Percentiles rank a stretch among this genome's conserved stretches.
These are phyloP conservation scores for Sorex fumeus DNA, from an alignment of 2,113 vertebrate genomes.

Conservation along the genomic window DNA sequence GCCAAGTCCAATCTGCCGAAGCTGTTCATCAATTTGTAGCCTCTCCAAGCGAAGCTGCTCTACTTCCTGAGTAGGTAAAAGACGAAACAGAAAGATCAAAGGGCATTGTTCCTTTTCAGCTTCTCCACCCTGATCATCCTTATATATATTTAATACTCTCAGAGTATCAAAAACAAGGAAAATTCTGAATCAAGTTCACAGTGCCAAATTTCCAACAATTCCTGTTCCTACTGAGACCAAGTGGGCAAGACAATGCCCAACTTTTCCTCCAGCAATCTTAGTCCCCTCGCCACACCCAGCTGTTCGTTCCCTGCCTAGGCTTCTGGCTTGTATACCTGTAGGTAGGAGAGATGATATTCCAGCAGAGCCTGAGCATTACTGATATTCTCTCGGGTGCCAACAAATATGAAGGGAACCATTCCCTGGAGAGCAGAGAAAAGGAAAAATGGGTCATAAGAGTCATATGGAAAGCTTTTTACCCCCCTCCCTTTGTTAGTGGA, in stretches of 20 bases:
- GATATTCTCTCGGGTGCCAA: slow-evolving; percentile 96
- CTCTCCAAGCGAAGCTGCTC: slow-evolving; percentile 94
- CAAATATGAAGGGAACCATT: slow-evolving; percentile 96
- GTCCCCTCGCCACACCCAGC: background rate
- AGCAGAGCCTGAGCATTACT: slow-evolving; percentile 95
- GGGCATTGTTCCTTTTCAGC: background rate
- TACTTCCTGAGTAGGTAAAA: slow-evolving; percentile 90
- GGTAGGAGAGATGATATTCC: slow-evolving; percentile 96
- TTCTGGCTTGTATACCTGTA: slow-evolving; percentile 89
- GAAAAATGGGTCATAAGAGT: background rate
- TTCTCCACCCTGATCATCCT: background rate
- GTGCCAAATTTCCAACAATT: background rate
- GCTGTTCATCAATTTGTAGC: slow-evolving; percentile 95
- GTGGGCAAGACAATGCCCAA: background rate
- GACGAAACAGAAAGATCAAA: background rate
- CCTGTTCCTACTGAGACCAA: background rate
- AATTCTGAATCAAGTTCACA: background rate
- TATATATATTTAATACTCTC: background rate
- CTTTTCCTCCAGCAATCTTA: background rate
- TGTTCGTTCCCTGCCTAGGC: background rate
- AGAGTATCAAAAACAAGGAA: slow-evolving; percentile 18
- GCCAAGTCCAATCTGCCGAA: slow-evolving; percentile 94
- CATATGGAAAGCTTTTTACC: background rate
- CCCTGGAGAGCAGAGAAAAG: slow-evolving; percentile 86
- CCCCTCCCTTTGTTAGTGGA: too few relatives aligned